Conservation (phyloP, 1,140 invertebrate genomes). For the Drosophila kanapiae region DNA sequence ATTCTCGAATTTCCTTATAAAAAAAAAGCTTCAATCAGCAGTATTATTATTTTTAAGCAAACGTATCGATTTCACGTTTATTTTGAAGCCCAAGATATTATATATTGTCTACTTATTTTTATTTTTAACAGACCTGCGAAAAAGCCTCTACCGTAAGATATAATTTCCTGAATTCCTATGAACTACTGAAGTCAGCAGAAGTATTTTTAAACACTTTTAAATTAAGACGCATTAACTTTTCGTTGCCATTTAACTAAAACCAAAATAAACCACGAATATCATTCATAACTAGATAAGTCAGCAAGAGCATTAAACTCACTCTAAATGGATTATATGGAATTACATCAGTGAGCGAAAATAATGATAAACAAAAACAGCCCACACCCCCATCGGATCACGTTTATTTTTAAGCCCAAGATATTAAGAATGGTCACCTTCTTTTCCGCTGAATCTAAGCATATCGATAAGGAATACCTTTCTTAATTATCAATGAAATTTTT, state of each 20-base stretch:
- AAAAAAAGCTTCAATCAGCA: not conserved
- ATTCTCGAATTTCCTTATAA: not conserved
- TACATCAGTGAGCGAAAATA: not conserved
- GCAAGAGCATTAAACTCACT: not conserved
- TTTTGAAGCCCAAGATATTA: not conserved
- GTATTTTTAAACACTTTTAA: not conserved
- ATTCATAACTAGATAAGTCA: not conserved
- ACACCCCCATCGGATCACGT: not conserved
- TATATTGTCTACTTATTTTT: not conserved
- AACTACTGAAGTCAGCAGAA: not conserved
- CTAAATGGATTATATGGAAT: not conserved
- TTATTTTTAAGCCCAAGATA: conserved; percentile 2
- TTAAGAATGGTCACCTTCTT: conserved; percentile 8
- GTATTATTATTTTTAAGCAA: conserved; percentile 1
- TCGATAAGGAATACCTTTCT: not conserved
- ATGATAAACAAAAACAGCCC: not conserved
- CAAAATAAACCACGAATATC: not conserved
- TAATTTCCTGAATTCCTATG: not conserved
- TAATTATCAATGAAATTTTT: conserved; percentile 15
- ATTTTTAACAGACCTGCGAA: not conserved
- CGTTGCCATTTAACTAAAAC: not conserved
- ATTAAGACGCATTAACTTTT: not conserved
- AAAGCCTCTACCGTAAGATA: not conserved
- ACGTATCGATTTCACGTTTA: not conserved
- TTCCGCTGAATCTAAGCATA: conserved; percentile 7